A percentile compares a stretch with the other conserved stretches of the same genome.
Conservation (phyloP, 2,888 invertebrate genomes). For the Lapara coniferarum region DNA sequence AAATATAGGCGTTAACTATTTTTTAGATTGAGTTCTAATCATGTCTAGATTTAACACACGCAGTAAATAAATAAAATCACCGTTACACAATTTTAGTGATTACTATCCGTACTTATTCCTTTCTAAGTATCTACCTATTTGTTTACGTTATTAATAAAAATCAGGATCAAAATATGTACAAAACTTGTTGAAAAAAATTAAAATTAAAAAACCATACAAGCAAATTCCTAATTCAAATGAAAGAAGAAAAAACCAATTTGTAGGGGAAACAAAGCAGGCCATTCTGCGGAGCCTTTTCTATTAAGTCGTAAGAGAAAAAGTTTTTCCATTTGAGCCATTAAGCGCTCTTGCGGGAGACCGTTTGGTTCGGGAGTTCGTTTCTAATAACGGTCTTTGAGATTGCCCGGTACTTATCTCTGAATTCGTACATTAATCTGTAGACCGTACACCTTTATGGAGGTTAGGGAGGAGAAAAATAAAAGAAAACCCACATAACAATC, state of each 20-base stretch:
- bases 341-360: constrained; percentile 35
- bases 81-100: no score
- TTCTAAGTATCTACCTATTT: no score
- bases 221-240: constrained; percentile 45
- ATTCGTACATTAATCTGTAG: constrained; percentile 9
- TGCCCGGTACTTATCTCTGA: constrained; percentile 6
- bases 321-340: constrained; percentile 56
- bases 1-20: no score
- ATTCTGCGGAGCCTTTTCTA: constrained; percentile 48
- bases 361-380: constrained; percentile 25
- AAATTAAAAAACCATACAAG: background rate
- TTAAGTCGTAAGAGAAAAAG: constrained; percentile 51
- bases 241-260: constrained; percentile 50
- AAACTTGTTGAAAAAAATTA: background rate
- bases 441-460: constrained; percentile 9
- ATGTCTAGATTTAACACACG: no score
- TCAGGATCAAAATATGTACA: no score
- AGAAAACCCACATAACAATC: background rate
- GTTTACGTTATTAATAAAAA: no score
- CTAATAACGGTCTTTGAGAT: constrained; percentile 21
- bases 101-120: background rate
- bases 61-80: no score
- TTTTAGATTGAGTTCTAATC: no score
- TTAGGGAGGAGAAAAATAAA: background rate
- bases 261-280: constrained; percentile 51